A percentile compares a stretch with the other conserved stretches of the same genome.
phyloP scores from a whole-genome alignment of 2,888 invertebrate genomes.

The Heliothis peltigera region DNA sequence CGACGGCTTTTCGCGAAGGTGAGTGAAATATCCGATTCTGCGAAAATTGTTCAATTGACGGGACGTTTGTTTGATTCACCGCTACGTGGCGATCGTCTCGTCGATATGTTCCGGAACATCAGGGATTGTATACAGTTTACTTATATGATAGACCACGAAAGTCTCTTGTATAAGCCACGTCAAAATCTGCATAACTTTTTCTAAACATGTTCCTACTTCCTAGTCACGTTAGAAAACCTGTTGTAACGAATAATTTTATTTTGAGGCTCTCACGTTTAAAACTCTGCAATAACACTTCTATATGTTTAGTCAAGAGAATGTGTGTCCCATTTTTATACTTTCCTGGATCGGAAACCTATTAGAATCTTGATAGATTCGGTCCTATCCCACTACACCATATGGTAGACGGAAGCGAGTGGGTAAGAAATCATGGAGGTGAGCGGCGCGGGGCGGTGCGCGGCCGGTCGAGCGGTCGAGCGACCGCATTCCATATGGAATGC shows the following conservation, averaged over 20 bases:
- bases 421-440: constrained; percentile 86
- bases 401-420: constrained; percentile 84
- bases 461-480: constrained; percentile 83
- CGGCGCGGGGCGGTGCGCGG: constrained; percentile 79
- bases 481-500: constrained; percentile 89
- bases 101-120: constrained; percentile 77
- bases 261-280: constrained; percentile 24
- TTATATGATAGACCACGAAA: constrained; percentile 59
- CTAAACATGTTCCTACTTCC: constrained; percentile 15
- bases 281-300: constrained; percentile 24
- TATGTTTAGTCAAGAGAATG: constrained; percentile 9
- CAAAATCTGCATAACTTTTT: constrained; percentile 21
- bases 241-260: constrained; percentile 41
- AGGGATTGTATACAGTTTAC: constrained; percentile 59
- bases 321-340: constrained; percentile 4
- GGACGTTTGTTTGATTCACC: constrained; percentile 73
- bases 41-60: constrained; percentile 69
- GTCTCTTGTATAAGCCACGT: constrained; percentile 19
- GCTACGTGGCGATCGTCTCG: constrained; percentile 84
- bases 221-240: constrained; percentile 47
- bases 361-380: constrained; percentile 81
- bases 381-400: constrained; percentile 85
- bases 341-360: constrained; percentile 55
- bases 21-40: constrained; percentile 77
- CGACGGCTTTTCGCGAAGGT: constrained; percentile 83